phyloP scores from a whole-genome alignment of 1,140 invertebrate species.

The Leptoteleia sp. region DNA sequence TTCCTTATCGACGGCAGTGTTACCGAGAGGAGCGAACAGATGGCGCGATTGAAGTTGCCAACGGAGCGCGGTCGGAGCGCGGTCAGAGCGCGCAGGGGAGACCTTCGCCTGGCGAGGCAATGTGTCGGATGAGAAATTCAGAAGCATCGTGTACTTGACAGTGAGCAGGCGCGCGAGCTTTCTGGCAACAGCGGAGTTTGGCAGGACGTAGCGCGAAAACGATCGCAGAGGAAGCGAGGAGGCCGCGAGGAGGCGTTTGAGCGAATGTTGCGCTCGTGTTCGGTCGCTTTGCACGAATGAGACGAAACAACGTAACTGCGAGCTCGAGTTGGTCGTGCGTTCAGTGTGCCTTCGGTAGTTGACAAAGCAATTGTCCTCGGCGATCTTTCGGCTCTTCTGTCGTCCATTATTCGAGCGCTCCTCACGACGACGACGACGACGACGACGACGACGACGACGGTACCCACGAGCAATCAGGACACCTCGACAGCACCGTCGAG shows the following conservation, averaged over 20 bases:
- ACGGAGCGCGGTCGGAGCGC: neutral
- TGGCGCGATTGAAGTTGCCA: neutral
- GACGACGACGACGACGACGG: too few species aligned
- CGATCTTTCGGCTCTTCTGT: slow-evolving; percentile 15
- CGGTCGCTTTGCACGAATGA: slow-evolving; percentile 42
- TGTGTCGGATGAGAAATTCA: slow-evolving; percentile 9
- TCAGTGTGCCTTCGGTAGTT: slow-evolving; percentile 54
- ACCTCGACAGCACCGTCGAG: slow-evolving; percentile 21
- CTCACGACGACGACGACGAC: slow-evolving; percentile 15
- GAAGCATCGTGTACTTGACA: neutral
- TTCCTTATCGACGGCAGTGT: neutral
- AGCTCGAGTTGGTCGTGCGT: slow-evolving; percentile 39
- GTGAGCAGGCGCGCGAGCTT: slow-evolving; percentile 10
- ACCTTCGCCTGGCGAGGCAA: slow-evolving; percentile 9
- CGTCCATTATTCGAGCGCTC: slow-evolving; percentile 16
- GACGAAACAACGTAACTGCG: slow-evolving; percentile 31
- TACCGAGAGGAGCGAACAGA: neutral
- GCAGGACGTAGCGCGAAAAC: neutral
- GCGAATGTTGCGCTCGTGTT: slow-evolving; percentile 23
- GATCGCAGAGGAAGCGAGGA: neutral
- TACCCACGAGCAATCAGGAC: slow-evolving; percentile 5
- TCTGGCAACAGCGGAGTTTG: slow-evolving; percentile 1
- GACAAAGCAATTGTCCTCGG: slow-evolving; percentile 37
- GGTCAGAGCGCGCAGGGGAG: too few species aligned
- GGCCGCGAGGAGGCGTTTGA: slow-evolving; percentile 16